Evolutionary conservation across 2,797 vertebrate species (phyloP).

Genomic region (Antennarius maculatus): DNA sequence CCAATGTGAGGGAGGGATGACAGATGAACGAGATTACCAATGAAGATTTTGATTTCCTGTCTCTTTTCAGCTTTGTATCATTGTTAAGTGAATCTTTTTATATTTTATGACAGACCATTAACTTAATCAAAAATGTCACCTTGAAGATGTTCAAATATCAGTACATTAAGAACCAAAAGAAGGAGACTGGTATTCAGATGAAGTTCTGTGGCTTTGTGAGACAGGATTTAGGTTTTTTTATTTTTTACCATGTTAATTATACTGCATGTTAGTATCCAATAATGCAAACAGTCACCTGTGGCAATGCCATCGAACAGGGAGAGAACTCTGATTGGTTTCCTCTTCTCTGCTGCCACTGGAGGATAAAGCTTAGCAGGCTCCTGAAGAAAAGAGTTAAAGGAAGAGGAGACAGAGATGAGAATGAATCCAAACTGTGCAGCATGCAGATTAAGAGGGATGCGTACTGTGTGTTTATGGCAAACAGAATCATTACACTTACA

Average conservation of each 20-base stretch:
- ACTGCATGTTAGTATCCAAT: neutral
- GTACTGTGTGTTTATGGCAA: too few relatives aligned
- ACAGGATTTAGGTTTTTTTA: too few relatives aligned
- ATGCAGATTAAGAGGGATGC: neutral
- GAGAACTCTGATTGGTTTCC: constrained; percentile 91
- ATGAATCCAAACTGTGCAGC: neutral
- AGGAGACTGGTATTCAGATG: neutral
- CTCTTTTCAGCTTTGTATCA: neutral
- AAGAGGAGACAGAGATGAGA: constrained; percentile 11
- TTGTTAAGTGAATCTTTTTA: neutral
- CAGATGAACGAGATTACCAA: too few relatives aligned
- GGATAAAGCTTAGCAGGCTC: constrained; percentile 88
- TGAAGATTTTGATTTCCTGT: neutral
- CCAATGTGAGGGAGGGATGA: too few relatives aligned
- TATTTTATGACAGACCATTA: neutral
- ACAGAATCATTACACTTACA: constrained; percentile 76
- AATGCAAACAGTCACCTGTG: constrained; percentile 66
- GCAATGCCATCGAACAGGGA: constrained; percentile 94
- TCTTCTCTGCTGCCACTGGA: constrained; percentile 86
- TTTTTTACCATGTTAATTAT: neutral
- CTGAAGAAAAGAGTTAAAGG: constrained; percentile 50
- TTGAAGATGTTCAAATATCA: neutral
- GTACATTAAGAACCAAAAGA: neutral
- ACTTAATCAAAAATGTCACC: neutral
- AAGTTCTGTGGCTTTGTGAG: neutral